Evolutionary conservation across 2,113 vertebrate species (phyloP), one percentile per base, ranked within the genome.

Genomic region (Opisthocomus hoazin): DNA sequence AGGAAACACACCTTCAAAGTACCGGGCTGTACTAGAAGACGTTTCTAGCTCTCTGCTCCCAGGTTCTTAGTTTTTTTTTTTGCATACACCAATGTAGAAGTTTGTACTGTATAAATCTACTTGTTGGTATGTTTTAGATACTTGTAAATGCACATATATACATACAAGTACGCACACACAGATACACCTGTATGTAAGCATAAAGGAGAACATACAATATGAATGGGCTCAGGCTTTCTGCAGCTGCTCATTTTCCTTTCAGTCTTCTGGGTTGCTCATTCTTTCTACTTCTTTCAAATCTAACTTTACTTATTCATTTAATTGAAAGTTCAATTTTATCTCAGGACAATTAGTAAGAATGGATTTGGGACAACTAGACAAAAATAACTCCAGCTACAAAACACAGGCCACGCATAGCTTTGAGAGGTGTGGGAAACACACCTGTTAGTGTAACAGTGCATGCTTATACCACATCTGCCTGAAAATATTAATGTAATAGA

Each of bases 1-100:
- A n/a, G 76, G 73, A 95, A 94, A 87, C 61, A 87, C 15, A 46
- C 37, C 32, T 69, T 91, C 61, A 69, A 71, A 79, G 21, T 36
- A 56, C n/a, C 34, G 30, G 34, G 53, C 51, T 61, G 39, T 18
- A 41, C 24, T 54, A 32, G 30, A 92, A 54, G 46, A 56, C 70
- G 43, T 61, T 86, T 65, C 89, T 36, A 63, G 20, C 19, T 74
- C n/a, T 65, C 68, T 87, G 54, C 61, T 89, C 36, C 73, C 39
- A 41, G 43, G 26, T 22, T 57, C 4, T 43, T n/a, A n/a, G n/a
- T n/a, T n/a, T n/a, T 54, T 61, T 56, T 51, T 60, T 14, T 16
- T 63, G 16, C 2, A 1, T 16, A 27, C 32, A 60, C 26, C 73
- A 75, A 9, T 8, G 14, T 23, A 68, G 61, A 93, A 89, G 9